A percentile compares a stretch with the other conserved stretches of the same genome.
Evolutionary conservation across 2,888 invertebrate genomes (phyloP).

Genomic region (Cybosia mesomella): DNA sequence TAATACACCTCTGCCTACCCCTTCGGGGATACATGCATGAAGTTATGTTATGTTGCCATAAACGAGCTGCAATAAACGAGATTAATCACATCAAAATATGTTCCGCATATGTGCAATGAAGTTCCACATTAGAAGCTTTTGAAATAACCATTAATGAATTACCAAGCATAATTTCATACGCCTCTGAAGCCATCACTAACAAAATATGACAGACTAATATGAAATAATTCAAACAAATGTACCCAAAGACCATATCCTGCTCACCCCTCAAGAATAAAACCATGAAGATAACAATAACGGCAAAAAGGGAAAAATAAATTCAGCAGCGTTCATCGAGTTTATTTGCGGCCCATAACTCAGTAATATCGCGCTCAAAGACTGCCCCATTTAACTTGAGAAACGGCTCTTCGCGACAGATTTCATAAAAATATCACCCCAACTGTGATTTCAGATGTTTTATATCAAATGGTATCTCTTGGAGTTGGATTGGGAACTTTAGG

Average conservation of each 20-base stretch:
- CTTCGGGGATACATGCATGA: too few species aligned
- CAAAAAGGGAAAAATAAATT: slow-evolving; percentile 31
- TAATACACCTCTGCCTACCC: too few species aligned
- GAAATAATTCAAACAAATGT: slow-evolving; percentile 9
- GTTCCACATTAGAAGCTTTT: neutral
- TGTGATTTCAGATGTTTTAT: slow-evolving; percentile 54
- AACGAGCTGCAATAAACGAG: too few species aligned
- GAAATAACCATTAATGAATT: slow-evolving; percentile 46
- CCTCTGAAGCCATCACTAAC: slow-evolving; percentile 6
- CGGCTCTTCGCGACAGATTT: slow-evolving; percentile 64
- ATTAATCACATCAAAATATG: too few species aligned
- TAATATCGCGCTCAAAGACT: slow-evolving; percentile 69
- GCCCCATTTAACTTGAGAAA: slow-evolving; percentile 79
- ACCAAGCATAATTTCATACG: slow-evolving; percentile 42
- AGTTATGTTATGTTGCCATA: too few species aligned
- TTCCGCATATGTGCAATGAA: too few species aligned
- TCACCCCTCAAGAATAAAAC: slow-evolving; percentile 23
- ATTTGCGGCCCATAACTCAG: slow-evolving; percentile 73
- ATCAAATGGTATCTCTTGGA: slow-evolving; percentile 47
- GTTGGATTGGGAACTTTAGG: slow-evolving; percentile 21
- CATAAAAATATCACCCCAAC: slow-evolving; percentile 61
- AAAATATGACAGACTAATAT: slow-evolving; percentile 2
- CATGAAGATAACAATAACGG: slow-evolving; percentile 27
- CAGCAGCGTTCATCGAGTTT: slow-evolving; percentile 51
- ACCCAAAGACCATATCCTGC: slow-evolving; percentile 14